Conservation (phyloP, 2,888 invertebrate genomes). For the Lacanobia wlatinum region DNA sequence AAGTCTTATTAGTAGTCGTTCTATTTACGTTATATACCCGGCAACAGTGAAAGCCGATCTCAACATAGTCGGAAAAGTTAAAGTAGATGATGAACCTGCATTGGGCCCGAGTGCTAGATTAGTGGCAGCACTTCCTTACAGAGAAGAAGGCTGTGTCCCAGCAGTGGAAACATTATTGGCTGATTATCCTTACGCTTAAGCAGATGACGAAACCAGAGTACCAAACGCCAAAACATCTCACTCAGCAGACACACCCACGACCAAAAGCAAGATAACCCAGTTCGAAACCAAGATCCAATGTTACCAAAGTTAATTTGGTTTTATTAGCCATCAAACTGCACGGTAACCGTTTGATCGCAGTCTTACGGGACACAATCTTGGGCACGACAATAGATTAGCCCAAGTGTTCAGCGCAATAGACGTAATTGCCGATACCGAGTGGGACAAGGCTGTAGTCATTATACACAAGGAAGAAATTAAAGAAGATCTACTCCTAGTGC, state of each 20-base stretch:
- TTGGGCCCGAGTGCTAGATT: too few relatives aligned
- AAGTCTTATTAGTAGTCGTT: too few relatives aligned
- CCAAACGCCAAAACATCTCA: neutral
- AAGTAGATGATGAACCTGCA: too few relatives aligned
- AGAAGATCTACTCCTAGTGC: neutral
- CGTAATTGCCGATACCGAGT: slow-evolving; percentile 57
- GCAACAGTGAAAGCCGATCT: too few relatives aligned
- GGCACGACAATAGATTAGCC: slow-evolving; percentile 56
- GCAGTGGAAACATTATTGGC: too few relatives aligned
- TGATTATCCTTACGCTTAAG: neutral
- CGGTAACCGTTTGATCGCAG: slow-evolving; percentile 53
- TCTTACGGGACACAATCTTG: slow-evolving; percentile 56
- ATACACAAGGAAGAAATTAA: slow-evolving; percentile 3
- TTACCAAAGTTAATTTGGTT: slow-evolving; percentile 47
- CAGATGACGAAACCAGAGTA: neutral
- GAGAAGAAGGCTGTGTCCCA: too few relatives aligned
- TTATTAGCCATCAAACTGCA: slow-evolving; percentile 56
- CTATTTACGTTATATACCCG: too few relatives aligned
- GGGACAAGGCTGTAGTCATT: slow-evolving; percentile 45
- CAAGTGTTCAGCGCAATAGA: slow-evolving; percentile 41
- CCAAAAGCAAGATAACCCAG: neutral
- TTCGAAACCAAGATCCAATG: slow-evolving; percentile 12
- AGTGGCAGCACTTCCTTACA: too few relatives aligned
- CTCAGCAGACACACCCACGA: neutral
- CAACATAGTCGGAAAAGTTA: too few relatives aligned